These are phyloP conservation scores for Drosophila lowei DNA, from an alignment of 1,140 invertebrate species.

Conservation along the genomic window DNA sequence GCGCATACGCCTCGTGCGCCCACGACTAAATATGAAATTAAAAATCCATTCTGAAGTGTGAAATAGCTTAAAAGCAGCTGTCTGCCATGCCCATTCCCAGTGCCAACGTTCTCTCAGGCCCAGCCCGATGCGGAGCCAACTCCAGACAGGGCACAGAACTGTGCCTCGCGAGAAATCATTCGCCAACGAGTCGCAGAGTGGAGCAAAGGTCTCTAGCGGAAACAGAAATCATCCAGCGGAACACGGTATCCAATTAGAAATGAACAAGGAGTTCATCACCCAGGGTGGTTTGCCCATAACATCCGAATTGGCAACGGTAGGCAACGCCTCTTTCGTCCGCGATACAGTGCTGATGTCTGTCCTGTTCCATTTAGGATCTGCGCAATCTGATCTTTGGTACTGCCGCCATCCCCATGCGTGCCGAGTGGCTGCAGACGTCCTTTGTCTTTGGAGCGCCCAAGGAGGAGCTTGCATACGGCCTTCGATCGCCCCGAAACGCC, in stretches of 20 bases:
- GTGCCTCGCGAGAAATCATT: conserved; percentile 49
- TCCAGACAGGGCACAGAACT: conserved; percentile 20
- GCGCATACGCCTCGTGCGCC: conserved; percentile 47
- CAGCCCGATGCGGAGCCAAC: background rate
- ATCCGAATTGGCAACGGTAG: conserved; percentile 86
- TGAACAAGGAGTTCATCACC: conserved; percentile 70
- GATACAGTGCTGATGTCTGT: background rate
- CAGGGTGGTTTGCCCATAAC: conserved; percentile 87
- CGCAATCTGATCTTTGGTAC: conserved; percentile 86
- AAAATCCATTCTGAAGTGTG: conserved; percentile 80
- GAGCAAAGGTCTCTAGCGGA: conserved; percentile 71
- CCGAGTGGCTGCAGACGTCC: conserved; percentile 86
- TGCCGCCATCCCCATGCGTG: conserved; percentile 84
- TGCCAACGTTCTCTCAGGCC: background rate
- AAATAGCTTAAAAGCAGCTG: conserved; percentile 59
- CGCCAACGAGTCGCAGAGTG: conserved; percentile 67
- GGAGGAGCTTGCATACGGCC: conserved; percentile 85
- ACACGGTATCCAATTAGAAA: conserved; percentile 46
- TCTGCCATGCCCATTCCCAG: conserved; percentile 48
- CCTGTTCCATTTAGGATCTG: conserved; percentile 81
- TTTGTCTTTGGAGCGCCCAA: conserved; percentile 84
- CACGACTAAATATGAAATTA: conserved; percentile 79
- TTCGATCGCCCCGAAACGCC: conserved; percentile 85
- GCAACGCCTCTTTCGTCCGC: conserved; percentile 78
- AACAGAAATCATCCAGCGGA: conserved; percentile 47